A percentile compares a stretch with the other conserved stretches of the same genome.
phyloP scores from a whole-genome alignment of 2,797 vertebrate genomes.

The Calcarius lapponicus region DNA sequence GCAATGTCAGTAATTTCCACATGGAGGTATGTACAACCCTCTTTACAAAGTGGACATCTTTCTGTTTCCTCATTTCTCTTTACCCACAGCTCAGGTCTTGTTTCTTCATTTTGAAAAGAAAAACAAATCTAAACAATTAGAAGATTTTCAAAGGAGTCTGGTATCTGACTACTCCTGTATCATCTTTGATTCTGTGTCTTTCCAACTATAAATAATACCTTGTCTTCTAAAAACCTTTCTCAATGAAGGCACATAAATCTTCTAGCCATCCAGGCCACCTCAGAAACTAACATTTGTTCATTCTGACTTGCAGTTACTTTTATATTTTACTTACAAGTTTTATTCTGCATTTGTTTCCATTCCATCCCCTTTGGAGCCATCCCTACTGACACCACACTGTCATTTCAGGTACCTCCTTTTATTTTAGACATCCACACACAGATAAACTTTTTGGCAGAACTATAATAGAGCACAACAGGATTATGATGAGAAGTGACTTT shows the following conservation, averaged over 20 bases:
- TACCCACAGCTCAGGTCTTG: neutral
- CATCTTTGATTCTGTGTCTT: neutral
- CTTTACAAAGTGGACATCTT: neutral
- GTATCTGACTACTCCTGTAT: neutral
- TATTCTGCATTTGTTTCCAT: neutral
- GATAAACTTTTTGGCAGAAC: neutral
- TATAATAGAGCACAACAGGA: rapidly evolving
- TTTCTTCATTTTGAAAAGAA: neutral
- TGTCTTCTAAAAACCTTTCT: neutral
- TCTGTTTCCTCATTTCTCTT: neutral
- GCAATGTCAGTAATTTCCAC: constrained; percentile 21
- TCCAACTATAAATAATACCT: neutral
- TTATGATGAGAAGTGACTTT: neutral
- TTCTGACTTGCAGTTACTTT: neutral
- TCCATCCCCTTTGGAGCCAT: neutral
- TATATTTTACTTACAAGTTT: neutral
- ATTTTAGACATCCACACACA: neutral
- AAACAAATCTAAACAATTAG: neutral
- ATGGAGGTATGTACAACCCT: neutral
- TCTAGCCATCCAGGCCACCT: neutral
- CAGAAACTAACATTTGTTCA: neutral
- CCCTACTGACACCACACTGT: neutral
- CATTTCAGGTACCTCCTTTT: neutral
- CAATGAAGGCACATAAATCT: neutral
- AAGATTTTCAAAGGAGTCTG: neutral